Evolutionary conservation across 2,113 vertebrate genomes (phyloP).

Genomic region (Sceloporus undulatus): DNA sequence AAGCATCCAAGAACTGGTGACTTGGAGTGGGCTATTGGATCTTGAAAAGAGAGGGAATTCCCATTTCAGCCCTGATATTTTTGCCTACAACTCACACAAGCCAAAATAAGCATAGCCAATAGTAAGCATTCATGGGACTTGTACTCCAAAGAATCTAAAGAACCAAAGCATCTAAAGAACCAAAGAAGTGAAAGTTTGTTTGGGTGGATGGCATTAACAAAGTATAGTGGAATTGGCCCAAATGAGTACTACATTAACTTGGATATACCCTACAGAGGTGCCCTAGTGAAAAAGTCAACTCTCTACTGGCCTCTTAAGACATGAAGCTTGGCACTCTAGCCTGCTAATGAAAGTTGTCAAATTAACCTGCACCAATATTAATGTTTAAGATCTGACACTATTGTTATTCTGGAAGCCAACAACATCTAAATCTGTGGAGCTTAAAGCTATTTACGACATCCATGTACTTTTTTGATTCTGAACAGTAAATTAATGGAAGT

Average conservation of each 20-base stretch:
- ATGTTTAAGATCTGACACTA: not conserved
- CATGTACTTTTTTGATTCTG: not conserved
- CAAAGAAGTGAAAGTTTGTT: not conserved
- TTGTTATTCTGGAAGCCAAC: not conserved
- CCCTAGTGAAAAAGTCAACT: too few relatives aligned
- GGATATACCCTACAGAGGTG: too few relatives aligned
- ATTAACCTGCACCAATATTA: not conserved
- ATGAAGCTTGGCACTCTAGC: too few relatives aligned
- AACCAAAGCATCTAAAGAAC: not conserved
- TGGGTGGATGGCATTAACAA: not conserved
- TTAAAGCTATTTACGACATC: not conserved
- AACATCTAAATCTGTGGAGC: not conserved
- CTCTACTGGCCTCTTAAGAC: too few relatives aligned
- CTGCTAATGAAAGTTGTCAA: not conserved
- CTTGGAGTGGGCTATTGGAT: not conserved
- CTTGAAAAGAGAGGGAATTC: not conserved
- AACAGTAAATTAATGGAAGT: conserved; percentile 15
- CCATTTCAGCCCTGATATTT: not conserved
- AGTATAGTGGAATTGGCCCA: not conserved
- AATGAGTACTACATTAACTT: too few relatives aligned
- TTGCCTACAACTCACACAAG: not conserved
- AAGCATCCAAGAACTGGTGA: too few relatives aligned
- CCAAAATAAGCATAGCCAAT: too few relatives aligned
- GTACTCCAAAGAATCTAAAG: too few relatives aligned
- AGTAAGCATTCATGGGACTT: too few relatives aligned